Conservation (phyloP, 2,888 invertebrate species). For the Synergus japonicus region DNA sequence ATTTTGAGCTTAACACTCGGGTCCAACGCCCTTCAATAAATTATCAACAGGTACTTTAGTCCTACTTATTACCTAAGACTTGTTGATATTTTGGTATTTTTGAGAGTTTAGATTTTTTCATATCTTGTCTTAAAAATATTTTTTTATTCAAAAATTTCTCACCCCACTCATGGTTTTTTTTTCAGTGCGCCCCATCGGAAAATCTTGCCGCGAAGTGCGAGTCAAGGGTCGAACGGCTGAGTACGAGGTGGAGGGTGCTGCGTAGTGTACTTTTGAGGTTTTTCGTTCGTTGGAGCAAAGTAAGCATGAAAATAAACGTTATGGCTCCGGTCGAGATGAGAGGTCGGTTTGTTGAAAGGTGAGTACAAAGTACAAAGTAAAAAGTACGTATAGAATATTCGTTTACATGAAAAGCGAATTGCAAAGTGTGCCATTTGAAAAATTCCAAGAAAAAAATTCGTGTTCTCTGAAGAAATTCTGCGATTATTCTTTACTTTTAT, state of each 20-base stretch:
- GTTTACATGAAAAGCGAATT: slow-evolving; percentile 13
- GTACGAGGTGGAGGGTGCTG: slow-evolving; percentile 42
- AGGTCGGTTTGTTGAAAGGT: slow-evolving; percentile 52
- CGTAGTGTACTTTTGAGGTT: slow-evolving; percentile 51
- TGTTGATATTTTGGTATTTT: no score
- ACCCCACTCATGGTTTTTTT: slow-evolving; percentile 44
- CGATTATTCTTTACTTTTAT: neutral
- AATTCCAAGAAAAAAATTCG: neutral
- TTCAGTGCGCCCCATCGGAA: slow-evolving; percentile 47
- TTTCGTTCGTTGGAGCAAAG: slow-evolving; percentile 62
- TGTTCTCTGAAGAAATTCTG: neutral
- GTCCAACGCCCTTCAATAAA: no score
- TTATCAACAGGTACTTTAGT: no score
- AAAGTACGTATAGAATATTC: slow-evolving; percentile 25
- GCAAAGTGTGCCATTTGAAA: neutral
- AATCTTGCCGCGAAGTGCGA: slow-evolving; percentile 48
- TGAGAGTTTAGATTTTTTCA: neutral
- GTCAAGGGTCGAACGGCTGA: slow-evolving; percentile 48
- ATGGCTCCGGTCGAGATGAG: slow-evolving; percentile 60
- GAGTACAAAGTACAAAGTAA: slow-evolving; percentile 52
- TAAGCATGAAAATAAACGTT: slow-evolving; percentile 67
- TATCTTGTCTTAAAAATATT: neutral
- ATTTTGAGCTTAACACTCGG: no score
- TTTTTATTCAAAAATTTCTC: slow-evolving; percentile 45
- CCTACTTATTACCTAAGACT: no score